Evolutionary conservation across 53 echinoderm and acorn worm species (phyloP).

Genomic region (Luidia sarsii): DNA sequence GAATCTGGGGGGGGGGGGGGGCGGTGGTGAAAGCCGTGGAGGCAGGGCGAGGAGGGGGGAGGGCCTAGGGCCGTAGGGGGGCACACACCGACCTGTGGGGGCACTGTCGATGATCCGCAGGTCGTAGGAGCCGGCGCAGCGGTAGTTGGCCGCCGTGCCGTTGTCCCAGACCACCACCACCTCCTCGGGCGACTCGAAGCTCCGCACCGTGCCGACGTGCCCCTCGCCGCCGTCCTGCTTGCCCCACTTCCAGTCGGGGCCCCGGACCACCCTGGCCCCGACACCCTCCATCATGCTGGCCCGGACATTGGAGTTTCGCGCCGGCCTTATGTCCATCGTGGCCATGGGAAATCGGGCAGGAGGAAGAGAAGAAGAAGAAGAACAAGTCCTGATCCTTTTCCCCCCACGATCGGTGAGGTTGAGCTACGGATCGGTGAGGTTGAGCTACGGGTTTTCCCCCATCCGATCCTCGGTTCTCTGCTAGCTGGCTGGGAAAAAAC

Average conservation of each 20-base stretch:
- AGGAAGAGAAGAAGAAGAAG: too few species aligned
- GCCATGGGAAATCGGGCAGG: too few species aligned
- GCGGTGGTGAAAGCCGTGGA: background rate
- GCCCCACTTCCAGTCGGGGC: constrained; percentile 99
- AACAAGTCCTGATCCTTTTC: too few species aligned
- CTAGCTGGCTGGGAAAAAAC: too few species aligned
- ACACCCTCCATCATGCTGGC: constrained; percentile 98
- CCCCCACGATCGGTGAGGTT: too few species aligned
- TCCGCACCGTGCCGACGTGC: constrained; percentile 96
- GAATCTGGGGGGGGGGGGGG: too few species aligned
- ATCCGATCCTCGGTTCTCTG: too few species aligned
- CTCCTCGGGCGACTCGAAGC: constrained; percentile 99
- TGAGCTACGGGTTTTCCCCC: too few species aligned
- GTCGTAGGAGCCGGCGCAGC: constrained; percentile 98
- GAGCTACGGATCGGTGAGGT: too few species aligned
- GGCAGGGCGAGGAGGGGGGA: background rate
- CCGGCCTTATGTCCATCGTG: constrained; percentile 58
- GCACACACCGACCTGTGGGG: constrained; percentile 76
- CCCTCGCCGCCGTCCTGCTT: constrained; percentile 99
- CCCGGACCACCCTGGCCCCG: constrained; percentile 95
- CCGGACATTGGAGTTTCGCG: constrained; percentile 72
- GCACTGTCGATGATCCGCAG: constrained; percentile 96
- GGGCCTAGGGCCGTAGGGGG: too few species aligned
- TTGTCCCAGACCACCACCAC: constrained; percentile 99
- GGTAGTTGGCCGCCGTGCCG: constrained; percentile 99